Evolutionary conservation across 2,113 vertebrate species (phyloP), one percentile per base, ranked within the genome.

Genomic region (Callaeas wilsoni): DNA sequence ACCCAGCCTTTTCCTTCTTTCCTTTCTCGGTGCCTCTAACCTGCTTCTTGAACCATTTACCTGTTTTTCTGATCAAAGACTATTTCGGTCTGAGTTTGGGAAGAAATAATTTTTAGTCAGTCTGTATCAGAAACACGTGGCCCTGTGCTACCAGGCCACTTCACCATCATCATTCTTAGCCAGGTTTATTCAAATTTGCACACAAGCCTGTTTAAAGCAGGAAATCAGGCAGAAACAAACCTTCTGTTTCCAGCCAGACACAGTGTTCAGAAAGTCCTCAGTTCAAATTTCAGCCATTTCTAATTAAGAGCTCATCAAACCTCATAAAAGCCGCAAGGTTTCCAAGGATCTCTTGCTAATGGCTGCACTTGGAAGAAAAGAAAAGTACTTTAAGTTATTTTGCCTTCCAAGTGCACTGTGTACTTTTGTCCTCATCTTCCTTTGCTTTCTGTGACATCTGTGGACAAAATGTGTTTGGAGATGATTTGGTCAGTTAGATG

Each of bases 291-390:
- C 90, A 90, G 76, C 87, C 80, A 94, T 94, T 94, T 94, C 87
- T 96, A 94, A 96, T 96, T 94, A 92, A 93, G 73, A 95, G 76
- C 76, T 96, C 85, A 90, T 92, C 92, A 90, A 94, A 84, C 71
- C 63, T 87, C 64, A 86, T 93, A 90, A 96, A 96, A 84, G 68
- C 86, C 10, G 0, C 57, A 94, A 76, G 74, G 69, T 85, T 95
- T 94, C 89, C 53, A 84, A 89, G 69, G 63, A 63, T 92, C 46
- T 89, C 85, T 96, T 90, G 41, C 77, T 95, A 95, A 93, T 86
- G 83, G 83, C 76, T 64, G 71, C 49, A 25, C 84, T 92, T 92
- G 39, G 52, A 35, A 42, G 65, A 78, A 75, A 83, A 67, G 56
- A 79, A 50, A 84, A 82, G 32, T 33, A 76, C 63, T 82, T 63